Evolutionary conservation across 2,113 vertebrate species (phyloP).

Genomic region (Pagrus major): DNA sequence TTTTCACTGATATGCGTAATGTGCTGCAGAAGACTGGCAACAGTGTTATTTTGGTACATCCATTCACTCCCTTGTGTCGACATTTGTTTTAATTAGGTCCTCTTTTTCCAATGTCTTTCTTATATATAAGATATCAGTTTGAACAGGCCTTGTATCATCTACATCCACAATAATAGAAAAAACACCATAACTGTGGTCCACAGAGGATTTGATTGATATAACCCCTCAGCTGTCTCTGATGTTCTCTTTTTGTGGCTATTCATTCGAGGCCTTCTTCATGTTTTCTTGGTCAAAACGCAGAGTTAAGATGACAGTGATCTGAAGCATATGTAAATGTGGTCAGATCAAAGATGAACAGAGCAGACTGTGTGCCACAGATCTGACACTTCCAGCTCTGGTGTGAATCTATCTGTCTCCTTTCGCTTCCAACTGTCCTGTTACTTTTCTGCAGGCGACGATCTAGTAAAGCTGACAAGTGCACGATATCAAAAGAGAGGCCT

Average conservation of each 20-base stretch:
- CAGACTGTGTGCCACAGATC: neutral
- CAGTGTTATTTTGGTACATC: neutral
- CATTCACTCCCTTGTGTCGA: neutral
- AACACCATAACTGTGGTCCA: neutral
- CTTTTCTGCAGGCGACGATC: neutral
- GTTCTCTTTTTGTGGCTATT: neutral
- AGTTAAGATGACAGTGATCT: conserved; percentile 6
- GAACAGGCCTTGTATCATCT: neutral
- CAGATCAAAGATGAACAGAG: conserved; percentile 13
- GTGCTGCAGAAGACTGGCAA: too few relatives aligned
- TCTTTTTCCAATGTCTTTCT: neutral
- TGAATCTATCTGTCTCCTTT: conserved; percentile 8
- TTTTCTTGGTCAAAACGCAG: neutral
- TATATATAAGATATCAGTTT: neutral
- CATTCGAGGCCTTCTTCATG: neutral
- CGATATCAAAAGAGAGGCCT: neutral
- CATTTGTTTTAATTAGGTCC: neutral
- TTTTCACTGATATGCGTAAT: too few relatives aligned
- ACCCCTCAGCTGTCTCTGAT: neutral
- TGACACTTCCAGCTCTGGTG: conserved; percentile 14
- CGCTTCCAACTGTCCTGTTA: neutral
- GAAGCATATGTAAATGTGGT: conserved; percentile 7
- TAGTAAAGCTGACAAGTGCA: neutral
- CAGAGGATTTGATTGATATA: neutral
- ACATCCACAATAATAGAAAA: neutral